Percentiles rank a stretch among this genome's conserved stretches.
Evolutionary conservation across 1,140 invertebrate genomes (phyloP).

Genomic region (Drosophila chauvacae): DNA sequence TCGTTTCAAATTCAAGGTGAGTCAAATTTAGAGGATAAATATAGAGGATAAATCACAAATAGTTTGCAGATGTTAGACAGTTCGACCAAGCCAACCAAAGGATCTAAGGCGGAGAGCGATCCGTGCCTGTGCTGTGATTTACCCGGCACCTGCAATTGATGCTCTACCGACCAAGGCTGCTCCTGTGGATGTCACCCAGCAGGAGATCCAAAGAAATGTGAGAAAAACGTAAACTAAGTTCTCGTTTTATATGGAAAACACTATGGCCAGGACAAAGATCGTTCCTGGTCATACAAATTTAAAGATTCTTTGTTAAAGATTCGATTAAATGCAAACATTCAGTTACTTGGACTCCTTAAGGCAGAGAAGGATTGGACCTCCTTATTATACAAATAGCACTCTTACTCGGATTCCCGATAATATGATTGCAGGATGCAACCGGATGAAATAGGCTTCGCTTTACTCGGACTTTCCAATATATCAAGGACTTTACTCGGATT

Average conservation of each 20-base stretch:
- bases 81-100: neutral
- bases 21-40: neutral
- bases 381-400: neutral
- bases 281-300: neutral
- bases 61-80: neutral
- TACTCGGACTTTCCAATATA: neutral
- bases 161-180: neutral
- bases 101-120: too few species aligned
- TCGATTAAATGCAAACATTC: neutral
- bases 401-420: neutral
- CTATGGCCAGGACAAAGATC: neutral
- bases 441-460: neutral
- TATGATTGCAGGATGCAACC: neutral
- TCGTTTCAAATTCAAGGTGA: neutral
- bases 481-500: neutral
- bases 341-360: conserved; percentile 1
- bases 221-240: conserved; percentile 4
- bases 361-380: neutral
- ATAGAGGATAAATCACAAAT: too few species aligned
- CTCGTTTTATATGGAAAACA: neutral
- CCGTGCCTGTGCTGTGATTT: neutral
- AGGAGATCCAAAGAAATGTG: neutral
- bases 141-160: neutral
- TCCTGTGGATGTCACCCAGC: neutral
- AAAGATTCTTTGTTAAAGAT: neutral